A percentile compares a stretch with the other conserved stretches of the same genome.
Conservation (phyloP, 2,888 invertebrate genomes). For the Tupiocoris notatus region DNA sequence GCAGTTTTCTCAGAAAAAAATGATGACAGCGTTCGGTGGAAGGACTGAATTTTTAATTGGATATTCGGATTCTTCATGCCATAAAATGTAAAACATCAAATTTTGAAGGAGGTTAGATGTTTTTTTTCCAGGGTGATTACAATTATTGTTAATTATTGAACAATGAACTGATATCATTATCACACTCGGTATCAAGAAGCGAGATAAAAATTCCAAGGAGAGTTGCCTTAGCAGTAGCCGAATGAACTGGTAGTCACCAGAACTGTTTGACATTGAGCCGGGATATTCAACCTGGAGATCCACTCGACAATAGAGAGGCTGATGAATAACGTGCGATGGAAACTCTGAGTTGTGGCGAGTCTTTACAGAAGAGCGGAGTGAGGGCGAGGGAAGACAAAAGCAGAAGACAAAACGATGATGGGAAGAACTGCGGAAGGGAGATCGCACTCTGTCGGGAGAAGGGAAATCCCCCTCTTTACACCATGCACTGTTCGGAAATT, state of each 20-base stretch:
- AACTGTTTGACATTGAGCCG: background rate
- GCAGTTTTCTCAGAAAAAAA: too few species aligned
- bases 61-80: too few species aligned
- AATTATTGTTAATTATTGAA: too few species aligned
- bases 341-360: background rate
- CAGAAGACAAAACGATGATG: background rate
- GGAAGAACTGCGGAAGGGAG: background rate
- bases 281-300: background rate
- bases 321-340: background rate
- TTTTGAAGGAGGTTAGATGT: too few species aligned
- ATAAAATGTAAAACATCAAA: too few species aligned
- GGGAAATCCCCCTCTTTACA: background rate
- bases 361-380: background rate
- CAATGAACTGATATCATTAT: too few species aligned
- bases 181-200: too few species aligned
- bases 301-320: background rate
- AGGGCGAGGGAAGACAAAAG: background rate
- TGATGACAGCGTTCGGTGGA: too few species aligned
- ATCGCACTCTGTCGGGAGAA: background rate
- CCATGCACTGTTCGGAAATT: slow-evolving; percentile 3
- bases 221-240: too few species aligned
- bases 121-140: too few species aligned
- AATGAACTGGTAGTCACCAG: background rate
- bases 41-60: too few species aligned
- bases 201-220: too few species aligned